Base-by-base conservation (phyloP, 2,888 invertebrate species). In the Eupsilia transversa region DNA sequence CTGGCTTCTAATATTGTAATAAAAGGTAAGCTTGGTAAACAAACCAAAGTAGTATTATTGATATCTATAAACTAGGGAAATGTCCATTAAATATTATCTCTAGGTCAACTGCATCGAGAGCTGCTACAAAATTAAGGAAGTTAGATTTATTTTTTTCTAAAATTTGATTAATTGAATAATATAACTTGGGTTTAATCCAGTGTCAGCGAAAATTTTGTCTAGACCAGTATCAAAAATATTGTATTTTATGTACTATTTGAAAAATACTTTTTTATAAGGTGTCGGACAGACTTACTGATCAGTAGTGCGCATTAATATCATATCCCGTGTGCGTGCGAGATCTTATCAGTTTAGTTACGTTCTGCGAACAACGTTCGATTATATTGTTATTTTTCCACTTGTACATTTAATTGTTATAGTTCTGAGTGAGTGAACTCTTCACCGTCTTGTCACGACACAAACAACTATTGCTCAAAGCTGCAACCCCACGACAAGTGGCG, bases 311-410 rank as follows among this genome's bases (percentile, higher is more conserved):
- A 38, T 84, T 69, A 65, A 72, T 69, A 74, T 72, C 33, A 68
- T 70, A 79, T 59, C 60, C 63, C 38, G 67, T 71, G 72, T 81
- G 84, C 76, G 80, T 74, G 79, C 59, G 57, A 77, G 84, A 84
- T 80, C 35, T 72, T 79, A 77, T 80, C 77, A 30, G 41, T 46
- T 30, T 27, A 46, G 35, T 23, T 46, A 43, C 52, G 54, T 77
- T 75, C 72, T 56, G 52, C 61, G 71, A 71, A 69, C 38, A 57
- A 73, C 27, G 76, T 65, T 68, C 72, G 63, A 75, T 49, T 65
- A 63, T 35, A 63, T 70, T 43, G 79, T 71, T 80, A 76, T 82
- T 49, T 86, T 86, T 80, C 82, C 80, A 74, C 59, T 70, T 57
- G 38, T 43, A 56, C 41, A 59, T 71, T 74, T 75, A 77, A 82